Base-by-base conservation (phyloP, 1,140 invertebrate genomes). In the Camponotus floridanus region DNA sequence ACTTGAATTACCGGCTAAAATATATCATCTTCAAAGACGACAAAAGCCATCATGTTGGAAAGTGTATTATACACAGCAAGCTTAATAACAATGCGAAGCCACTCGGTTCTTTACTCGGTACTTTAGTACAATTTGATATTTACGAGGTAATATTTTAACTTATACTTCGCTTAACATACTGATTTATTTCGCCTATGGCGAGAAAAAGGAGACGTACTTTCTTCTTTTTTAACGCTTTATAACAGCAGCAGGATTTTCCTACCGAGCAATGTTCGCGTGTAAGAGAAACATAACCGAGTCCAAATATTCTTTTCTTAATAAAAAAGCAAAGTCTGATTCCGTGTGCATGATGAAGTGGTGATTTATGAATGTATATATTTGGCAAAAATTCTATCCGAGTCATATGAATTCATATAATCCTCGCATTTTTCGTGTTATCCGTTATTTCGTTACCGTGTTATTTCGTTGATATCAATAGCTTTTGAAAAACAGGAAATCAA, bases 41-140 rank as follows among this genome's bases (percentile, higher is more conserved):
- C 65, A 45, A 71, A 80, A 13, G 64, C 65, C 48, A 36, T 70
- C 57, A 48, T 33, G 64, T 36, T 48, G 31, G 48, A 68, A 57
- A 80, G 48, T 80, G 48, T n/a, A 71, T 70, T 42, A 55, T 68
- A 36, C n/a, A 42, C 18, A 73, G 26, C 79, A 18, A 74, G 55
- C 39, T 83, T 83, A 83, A 83, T 83, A 83, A 83, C 36, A 83
- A 83, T 61, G 26, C n/a, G 68, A 83, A 61, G 9, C 48, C 64
- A 42, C 33, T 70, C 48, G 55, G 39, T 83, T 83, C 67, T 73
- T 83, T 83, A 70, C 67, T 26, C 79, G 55, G 68, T 74, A 83
- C 42, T 83, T 83, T 62, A 73, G 68, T 74, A 62, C 79, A 83
- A 83, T 83, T 83, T 74, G 68, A 83, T 83, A 83, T 83, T 83